Evolutionary conservation across 2,797 vertebrate genomes (phyloP).

Genomic region (Molossus alvarezi): DNA sequence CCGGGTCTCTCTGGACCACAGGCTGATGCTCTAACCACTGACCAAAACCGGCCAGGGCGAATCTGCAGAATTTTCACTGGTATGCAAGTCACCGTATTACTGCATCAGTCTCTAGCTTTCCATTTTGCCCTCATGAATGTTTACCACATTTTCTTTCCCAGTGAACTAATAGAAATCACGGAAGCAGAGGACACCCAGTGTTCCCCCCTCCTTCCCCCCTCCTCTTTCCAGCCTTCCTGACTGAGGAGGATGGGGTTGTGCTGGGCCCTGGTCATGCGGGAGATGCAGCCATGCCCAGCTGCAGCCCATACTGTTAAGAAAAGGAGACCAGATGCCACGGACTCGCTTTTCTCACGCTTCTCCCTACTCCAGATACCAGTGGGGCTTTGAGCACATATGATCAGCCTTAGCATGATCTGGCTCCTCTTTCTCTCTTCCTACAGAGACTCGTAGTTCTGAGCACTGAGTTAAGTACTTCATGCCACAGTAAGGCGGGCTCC

Average conservation of each 20-base stretch:
- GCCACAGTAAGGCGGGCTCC: neutral
- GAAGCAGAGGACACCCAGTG: neutral
- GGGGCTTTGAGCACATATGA: neutral
- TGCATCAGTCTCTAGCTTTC: neutral
- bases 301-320: neutral
- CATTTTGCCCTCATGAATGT: neutral
- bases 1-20: too few relatives aligned
- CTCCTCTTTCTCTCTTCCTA: neutral
- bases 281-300: accelerated
- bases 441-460: neutral
- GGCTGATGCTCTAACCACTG: too few relatives aligned
- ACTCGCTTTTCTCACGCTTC: neutral
- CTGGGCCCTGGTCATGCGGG: neutral
- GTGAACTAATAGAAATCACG: neutral
- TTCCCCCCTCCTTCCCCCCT: neutral
- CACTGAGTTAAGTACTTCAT: neutral
- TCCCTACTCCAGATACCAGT: neutral
- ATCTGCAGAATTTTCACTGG: neutral
- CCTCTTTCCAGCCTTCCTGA: neutral
- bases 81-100: neutral
- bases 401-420: neutral
- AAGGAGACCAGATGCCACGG: neutral
- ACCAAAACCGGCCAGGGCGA: neutral
- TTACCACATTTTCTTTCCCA: neutral
- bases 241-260: neutral